Evolutionary conservation across 2,113 vertebrate genomes (phyloP), one percentile per base, ranked within the genome.

Genomic region (Elephantulus edwardii): DNA sequence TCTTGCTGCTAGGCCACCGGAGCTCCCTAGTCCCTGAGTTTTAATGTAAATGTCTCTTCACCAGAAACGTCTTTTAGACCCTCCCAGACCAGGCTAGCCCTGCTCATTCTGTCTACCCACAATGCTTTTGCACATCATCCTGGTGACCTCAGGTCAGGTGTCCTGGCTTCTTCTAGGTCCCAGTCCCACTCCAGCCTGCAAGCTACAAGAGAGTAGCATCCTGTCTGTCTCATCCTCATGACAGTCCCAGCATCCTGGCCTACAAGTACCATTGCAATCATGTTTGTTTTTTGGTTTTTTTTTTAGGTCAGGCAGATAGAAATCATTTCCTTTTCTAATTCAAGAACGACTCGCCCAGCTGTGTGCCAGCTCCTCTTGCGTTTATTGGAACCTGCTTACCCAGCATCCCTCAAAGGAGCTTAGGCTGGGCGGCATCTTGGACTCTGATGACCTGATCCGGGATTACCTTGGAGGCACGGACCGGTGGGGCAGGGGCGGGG

Each of bases 321-420:
- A 79, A 48, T 17, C 2, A 11, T 44, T 33, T 88, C 52, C 24
- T 30, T 87, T 88, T 62, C 71, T 46, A 35, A 48, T 10, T 60
- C 4, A 75, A 86, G 48, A 89, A 83, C 26, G 33, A 92, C 17
- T 35, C 58, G 72, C 8, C 60, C 84, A 42, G 40, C 54, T 0
- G 30, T 3, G 33, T 44, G 46, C 72, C 68, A 48, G 42, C 40
- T 62, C 62, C 71, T 72, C 71, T 80, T 24, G 35, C 17, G 3
- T 96, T 96, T 96, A 96, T 96, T 95, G 40, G 84, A 95, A 96
- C 26, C 82, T 93, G 90, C 95, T 93, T 92, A 94, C 76, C 89
- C 79, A 89, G 90, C 92, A 92, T 42, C 62, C 80, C 75, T 60
- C 82, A 93, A 96, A 96, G 95, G 79, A 94, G 93, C 94, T 96